Conservation (phyloP, 1,140 invertebrate genomes). For the Hormaphis cornu region DNA sequence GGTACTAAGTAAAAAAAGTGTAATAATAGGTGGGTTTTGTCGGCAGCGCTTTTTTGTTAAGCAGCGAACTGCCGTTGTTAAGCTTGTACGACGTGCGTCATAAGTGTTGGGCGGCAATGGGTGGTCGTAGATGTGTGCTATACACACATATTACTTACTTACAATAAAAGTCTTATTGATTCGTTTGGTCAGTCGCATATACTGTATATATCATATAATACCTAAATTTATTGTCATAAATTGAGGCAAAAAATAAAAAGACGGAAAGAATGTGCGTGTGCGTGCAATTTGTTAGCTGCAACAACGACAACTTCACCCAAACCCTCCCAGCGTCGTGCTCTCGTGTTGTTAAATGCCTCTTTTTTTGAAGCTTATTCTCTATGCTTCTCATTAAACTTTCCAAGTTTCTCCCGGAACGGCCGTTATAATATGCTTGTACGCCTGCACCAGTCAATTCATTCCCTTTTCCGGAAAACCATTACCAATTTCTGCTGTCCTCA, state of each 20-base stretch:
- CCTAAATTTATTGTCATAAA: too few species aligned
- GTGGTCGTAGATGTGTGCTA: neutral
- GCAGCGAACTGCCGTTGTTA: neutral
- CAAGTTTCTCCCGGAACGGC: neutral
- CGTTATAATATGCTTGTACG: neutral
- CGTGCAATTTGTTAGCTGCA: too few species aligned
- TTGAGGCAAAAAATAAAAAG: too few species aligned
- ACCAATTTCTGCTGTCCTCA: neutral
- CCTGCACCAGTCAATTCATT: neutral
- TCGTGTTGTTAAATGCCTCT: too few species aligned
- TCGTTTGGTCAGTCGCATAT: neutral
- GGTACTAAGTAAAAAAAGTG: too few species aligned
- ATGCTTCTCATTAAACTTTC: neutral
- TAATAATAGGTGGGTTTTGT: neutral
- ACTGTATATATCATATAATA: too few species aligned
- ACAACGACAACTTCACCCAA: too few species aligned
- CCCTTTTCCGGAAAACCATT: neutral
- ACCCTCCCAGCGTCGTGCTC: too few species aligned
- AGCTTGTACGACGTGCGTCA: neutral
- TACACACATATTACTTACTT: neutral
- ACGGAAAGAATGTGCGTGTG: too few species aligned
- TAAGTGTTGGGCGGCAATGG: neutral
- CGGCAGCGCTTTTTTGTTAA: neutral
- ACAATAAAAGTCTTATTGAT: slow-evolving; percentile 20
- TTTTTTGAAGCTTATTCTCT: too few species aligned